Evolutionary conservation across 2,797 vertebrate species (phyloP), one percentile per base, ranked within the genome.

Genomic region (Falco peregrinus): DNA sequence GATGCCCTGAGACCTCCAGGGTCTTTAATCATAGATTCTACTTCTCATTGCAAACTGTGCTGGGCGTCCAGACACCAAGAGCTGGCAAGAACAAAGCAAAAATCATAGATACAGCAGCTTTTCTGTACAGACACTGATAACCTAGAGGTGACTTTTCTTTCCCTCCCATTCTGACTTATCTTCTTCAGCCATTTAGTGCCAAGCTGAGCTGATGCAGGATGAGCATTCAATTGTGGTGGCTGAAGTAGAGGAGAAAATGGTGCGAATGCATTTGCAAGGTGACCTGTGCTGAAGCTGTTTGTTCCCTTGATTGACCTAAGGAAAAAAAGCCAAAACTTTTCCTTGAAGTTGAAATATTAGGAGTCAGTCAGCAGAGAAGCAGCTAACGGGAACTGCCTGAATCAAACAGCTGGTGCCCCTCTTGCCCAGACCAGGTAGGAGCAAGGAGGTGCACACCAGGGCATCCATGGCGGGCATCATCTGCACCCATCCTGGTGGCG

Each of bases 51-150:
- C 33, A 70, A 61, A 56, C 17, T 18, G 25, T 0, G 0, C 35
- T 26, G 51, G 41, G 16, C 1, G 0, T 39, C 22, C 2, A 1
- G 68, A 57, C 20, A 37, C 39, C 0, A 3, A 67, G n/a, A 41
- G 15, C 53, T 41, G 19, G 11, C 1, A 12, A 84, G 43, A 37
- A 57, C 54, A 71, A 80, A 71, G 54, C 21, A 11, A 64, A 56
- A 71, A 43, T 67, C 61, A 61, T 2, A 28, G 50, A 54, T 12
- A 25, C 16, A 31, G 31, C 35, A 76, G 39, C 43, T 90, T 82
- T 57, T 82, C 50, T 31, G 6, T 8, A 29, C 8, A 65, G 41
- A 60, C 48, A 43, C 26, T 0, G 1, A 82, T 16, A 70, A 87
- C 13, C 41, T 39, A 6, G 41, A 35, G 37, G 59, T 61, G 54